phyloP scores from a whole-genome alignment of 2,888 invertebrate species.

The Hypomecis atomaria region DNA sequence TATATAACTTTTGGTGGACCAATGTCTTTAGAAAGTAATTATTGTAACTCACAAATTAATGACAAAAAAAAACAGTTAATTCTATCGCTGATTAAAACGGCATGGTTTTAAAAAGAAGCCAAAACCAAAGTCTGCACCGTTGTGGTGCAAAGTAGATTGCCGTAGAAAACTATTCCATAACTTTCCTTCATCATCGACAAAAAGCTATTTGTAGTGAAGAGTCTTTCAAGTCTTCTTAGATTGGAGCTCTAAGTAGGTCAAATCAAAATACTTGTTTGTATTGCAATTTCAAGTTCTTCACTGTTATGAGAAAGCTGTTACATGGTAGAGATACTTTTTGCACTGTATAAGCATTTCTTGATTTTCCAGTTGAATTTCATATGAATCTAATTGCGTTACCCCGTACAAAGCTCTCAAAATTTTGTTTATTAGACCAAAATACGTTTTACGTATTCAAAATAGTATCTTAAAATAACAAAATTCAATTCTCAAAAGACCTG shows the following conservation, averaged over 20 bases:
- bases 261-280: conserved; percentile 10
- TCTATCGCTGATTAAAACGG: conserved; percentile 1
- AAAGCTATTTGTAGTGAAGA: conserved; percentile 8
- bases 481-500: no score
- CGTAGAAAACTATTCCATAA: conserved; percentile 11
- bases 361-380: no score
- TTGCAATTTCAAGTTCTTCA: neutral
- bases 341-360: no score
- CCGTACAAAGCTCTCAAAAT: no score
- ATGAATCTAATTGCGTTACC: no score
- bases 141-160: conserved; percentile 7
- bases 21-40: conserved; percentile 6
- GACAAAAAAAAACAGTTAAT: neutral
- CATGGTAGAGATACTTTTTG: no score
- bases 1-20: conserved; percentile 8
- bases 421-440: no score
- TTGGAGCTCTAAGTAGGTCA: neutral
- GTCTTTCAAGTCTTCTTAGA: conserved; percentile 23
- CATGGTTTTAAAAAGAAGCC: conserved; percentile 16
- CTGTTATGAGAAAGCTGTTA: no score
- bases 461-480: no score
- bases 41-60: neutral
- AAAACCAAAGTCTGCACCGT: conserved; percentile 12
- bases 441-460: no score
- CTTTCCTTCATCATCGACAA: conserved; percentile 1